phyloP scores from a whole-genome alignment of 2,797 vertebrate genomes.

The Chloroceryle amazona region DNA sequence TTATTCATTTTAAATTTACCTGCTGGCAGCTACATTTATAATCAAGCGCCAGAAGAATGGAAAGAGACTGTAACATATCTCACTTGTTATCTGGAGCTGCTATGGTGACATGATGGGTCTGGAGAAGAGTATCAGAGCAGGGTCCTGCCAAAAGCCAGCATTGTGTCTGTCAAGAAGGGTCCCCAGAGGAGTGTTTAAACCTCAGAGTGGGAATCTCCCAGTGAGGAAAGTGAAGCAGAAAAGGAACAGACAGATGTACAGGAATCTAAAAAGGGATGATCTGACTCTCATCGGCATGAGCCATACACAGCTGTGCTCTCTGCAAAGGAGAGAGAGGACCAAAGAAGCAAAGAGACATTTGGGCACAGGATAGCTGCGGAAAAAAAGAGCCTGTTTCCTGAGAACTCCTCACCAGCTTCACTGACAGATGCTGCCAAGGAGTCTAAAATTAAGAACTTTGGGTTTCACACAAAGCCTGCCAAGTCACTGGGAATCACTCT shows the following conservation, averaged over 20 bases:
- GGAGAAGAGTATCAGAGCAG: not conserved
- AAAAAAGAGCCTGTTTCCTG: not conserved
- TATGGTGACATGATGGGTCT: not conserved
- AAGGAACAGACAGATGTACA: not conserved
- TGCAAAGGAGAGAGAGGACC: not conserved
- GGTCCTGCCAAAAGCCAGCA: not conserved
- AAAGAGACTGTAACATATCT: not conserved
- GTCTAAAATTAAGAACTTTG: not conserved
- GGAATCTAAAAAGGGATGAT: not conserved
- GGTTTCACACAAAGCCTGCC: not conserved
- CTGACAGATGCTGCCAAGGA: not conserved
- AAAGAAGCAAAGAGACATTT: not conserved
- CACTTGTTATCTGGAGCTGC: not conserved
- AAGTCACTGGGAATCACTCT: slow-evolving; percentile 17
- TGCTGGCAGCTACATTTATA: slow-evolving; percentile 35
- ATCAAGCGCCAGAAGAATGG: not conserved
- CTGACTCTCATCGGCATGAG: not conserved
- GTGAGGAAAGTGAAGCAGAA: not conserved
- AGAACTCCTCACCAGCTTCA: not conserved
- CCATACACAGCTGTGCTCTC: not conserved
- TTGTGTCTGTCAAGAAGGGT: not conserved
- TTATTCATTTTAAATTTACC: slow-evolving; percentile 43
- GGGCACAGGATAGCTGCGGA: not conserved
- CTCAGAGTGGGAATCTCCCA: not conserved
- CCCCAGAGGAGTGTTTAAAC: not conserved